Evolutionary conservation across 2,797 vertebrate species (phyloP).

Genomic region (Amphiprion clarkii): DNA sequence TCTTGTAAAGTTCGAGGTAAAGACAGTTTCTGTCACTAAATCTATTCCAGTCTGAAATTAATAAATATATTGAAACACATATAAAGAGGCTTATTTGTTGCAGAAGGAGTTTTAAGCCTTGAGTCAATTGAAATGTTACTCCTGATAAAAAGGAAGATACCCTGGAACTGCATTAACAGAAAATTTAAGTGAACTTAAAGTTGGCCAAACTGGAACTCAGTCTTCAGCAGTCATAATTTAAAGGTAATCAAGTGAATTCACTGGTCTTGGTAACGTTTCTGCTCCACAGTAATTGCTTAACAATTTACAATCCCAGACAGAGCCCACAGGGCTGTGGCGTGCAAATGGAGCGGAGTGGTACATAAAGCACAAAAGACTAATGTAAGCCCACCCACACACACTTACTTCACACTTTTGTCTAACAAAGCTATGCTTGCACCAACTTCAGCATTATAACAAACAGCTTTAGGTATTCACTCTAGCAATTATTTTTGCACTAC

Average conservation of each 20-base stretch:
- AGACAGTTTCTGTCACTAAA: background rate
- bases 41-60: background rate
- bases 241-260: constrained; percentile 29
- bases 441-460: constrained; percentile 16
- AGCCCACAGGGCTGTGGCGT: constrained; percentile 43
- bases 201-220: constrained; percentile 6
- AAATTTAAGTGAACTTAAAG: background rate
- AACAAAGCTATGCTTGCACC: constrained; percentile 4
- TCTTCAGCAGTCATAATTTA: constrained; percentile 25
- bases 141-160: too few relatives aligned
- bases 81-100: too few relatives aligned
- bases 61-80: too few relatives aligned
- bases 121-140: too few relatives aligned
- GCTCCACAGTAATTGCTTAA: constrained; percentile 49
- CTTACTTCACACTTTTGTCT: constrained; percentile 16
- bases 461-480: background rate
- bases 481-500: too few relatives aligned
- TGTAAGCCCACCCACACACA: constrained; percentile 52
- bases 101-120: background rate
- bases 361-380: constrained; percentile 32
- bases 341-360: constrained; percentile 42
- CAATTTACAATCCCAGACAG: constrained; percentile 51
- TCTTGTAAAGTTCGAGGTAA: background rate
- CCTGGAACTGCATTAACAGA: too few relatives aligned
- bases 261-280: constrained; percentile 26